Base-by-base conservation (phyloP, 2,888 invertebrate species). In the Zeuzera pyrina region DNA sequence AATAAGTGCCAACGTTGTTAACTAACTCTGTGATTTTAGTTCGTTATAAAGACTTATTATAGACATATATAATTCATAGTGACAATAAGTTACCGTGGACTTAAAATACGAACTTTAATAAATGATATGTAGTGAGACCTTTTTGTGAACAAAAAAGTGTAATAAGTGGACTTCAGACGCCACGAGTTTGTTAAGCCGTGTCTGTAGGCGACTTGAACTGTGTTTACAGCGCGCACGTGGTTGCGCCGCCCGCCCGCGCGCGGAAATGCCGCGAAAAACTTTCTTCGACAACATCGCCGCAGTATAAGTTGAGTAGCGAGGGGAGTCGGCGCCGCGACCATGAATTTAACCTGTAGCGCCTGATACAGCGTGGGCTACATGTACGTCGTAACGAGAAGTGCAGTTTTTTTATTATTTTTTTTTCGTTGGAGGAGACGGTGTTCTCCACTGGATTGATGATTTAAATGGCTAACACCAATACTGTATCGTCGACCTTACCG, bases 401-500 rank as follows among this genome's bases (percentile, higher is more conserved):
- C 59, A 41, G 56, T 70, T 69, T 73, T 77, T 72, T 78, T 79
- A 71, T 70, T 70, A 62, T 79, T 77, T 70, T 77, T 70, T 72
- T 78, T 83, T 74, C 76, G 74, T 76, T 76, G 74, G 74, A 73
- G 77, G 72, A 79, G 77, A 72, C 77, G 74, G 67, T 63, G 74
- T 44, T 71, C 71, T 65, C 73, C 77, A 33, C 59, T 67, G 63
- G 70, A 69, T 78, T 70, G 57, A 78, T 73, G 77, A 59, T 57
- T 74, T 83, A 81, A 76, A 85, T 84, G 85, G 85, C 81, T 67
- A 83, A 78, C 74, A 78, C 69, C 65, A 76, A 65, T 66, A 61
- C 83, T 54, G 69, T 85, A 58, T 69, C 86, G 74, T 65, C 86
- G 77, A 67, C 83, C 46, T 66, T 85, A 69, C 66, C 86, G 73